Evolutionary conservation across 2,797 vertebrate species (phyloP), one percentile per base, ranked within the genome.

Genomic region (Anas capensis): DNA sequence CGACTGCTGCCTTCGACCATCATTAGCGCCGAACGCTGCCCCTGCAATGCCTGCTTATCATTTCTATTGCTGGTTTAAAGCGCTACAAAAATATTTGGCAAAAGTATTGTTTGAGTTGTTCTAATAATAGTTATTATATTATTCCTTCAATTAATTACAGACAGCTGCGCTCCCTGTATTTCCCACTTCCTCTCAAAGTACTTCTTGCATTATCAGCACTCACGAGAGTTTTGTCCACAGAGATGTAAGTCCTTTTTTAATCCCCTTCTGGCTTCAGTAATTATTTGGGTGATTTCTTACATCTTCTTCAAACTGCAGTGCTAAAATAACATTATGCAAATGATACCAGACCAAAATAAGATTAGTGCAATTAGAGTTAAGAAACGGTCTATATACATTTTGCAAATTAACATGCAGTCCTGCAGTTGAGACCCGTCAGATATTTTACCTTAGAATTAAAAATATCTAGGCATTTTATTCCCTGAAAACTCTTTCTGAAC

Each of bases 71-170:
- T 79, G 62, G 83, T 68, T 86, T 44, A 70, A 77, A 76, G 82
- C 11, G 26, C 94, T 89, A 82, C 54, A 77, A 96, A 96, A 97
- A 95, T 95, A 96, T 96, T 97, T 96, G 90, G 61, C 86, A 92
- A 79, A 97, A 94, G 95, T 88, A 94, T 96, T 97, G 96, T 96
- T 92, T 69, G 75, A 76, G 86, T 96, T 96, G 77, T 88, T 86
- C 95, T 97, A 97, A 98, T 98, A 97, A 97, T 56, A 97, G 95
- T 97, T 97, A 97, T 97, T 96, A 96, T 88, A 96, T 76, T 96
- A 97, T 92, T 86, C 88, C 86, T 96, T 94, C 90, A 96, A 95
- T 96, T 98, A 97, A 97, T 97, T 97, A 95, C 91, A 96, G 94
- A 96, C 96, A 96, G 96, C 95, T 95, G 94, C 84, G 79, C 87